Evolutionary conservation across 1,140 invertebrate species (phyloP).

Genomic region (Aphaenogaster rudis): DNA sequence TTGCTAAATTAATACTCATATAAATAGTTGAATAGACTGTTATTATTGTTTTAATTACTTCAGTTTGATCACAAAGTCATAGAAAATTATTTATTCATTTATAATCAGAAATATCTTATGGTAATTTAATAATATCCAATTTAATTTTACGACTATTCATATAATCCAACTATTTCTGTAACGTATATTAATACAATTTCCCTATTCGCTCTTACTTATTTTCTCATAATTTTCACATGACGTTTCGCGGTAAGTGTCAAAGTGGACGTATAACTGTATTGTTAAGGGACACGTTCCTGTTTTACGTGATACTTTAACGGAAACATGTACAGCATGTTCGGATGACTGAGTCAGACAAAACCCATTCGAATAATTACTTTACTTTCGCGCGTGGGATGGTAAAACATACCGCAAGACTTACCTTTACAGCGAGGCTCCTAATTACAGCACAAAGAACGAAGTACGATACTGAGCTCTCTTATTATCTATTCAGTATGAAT

Average conservation of each 20-base stretch:
- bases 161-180: not conserved
- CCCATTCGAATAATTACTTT: slow-evolving; percentile 35
- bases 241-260: not conserved
- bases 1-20: not conserved
- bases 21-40: not conserved
- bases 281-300: not conserved
- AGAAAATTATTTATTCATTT: not conserved
- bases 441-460: slow-evolving; percentile 28
- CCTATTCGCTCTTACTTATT: not conserved
- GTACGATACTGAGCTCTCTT: slow-evolving; percentile 17
- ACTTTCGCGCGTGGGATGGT: slow-evolving; percentile 2
- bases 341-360: slow-evolving; percentile 17
- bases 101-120: slow-evolving; percentile 1
- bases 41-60: not conserved
- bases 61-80: not conserved
- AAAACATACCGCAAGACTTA: slow-evolving; percentile 11
- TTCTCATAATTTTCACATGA: slow-evolving; percentile 18
- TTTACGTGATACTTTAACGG: slow-evolving; percentile 16
- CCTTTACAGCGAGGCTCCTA: slow-evolving; percentile 17
- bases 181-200: not conserved
- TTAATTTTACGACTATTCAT: not conserved
- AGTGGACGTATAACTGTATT: not conserved
- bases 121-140: slow-evolving; percentile 4
- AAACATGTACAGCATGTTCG: not conserved
- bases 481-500: slow-evolving; percentile 52